phyloP scores from a whole-genome alignment of 1,140 invertebrate genomes.

The Anastatus disparis region DNA sequence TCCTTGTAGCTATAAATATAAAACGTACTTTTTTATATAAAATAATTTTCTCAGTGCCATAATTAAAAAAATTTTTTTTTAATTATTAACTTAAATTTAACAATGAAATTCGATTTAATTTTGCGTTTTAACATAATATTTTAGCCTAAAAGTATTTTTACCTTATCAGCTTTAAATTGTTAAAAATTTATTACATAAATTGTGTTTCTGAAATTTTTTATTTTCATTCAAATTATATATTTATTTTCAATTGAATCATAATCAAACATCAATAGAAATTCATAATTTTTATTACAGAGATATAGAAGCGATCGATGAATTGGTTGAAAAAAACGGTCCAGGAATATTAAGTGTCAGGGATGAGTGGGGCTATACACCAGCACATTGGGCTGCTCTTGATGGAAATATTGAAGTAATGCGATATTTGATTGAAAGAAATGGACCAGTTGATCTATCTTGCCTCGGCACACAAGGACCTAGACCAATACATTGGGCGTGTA shows the following conservation, averaged over 20 bases:
- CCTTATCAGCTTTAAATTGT: too few species aligned
- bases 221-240: too few species aligned
- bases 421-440: conserved; percentile 83
- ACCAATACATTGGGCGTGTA: conserved; percentile 93
- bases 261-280: too few species aligned
- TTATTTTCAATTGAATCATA: too few species aligned
- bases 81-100: too few species aligned
- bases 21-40: too few species aligned
- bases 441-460: conserved; percentile 86
- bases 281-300: conserved; percentile 70
- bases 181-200: not conserved
- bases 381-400: conserved; percentile 91
- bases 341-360: conserved; percentile 81
- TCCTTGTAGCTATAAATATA: too few species aligned
- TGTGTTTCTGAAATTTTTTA: not conserved
- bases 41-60: too few species aligned
- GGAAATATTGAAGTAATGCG: conserved; percentile 85
- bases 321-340: conserved; percentile 79
- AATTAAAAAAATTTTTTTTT: too few species aligned
- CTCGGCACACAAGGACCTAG: conserved; percentile 87
- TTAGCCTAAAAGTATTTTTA: too few species aligned
- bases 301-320: conserved; percentile 78
- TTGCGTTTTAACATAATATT: too few species aligned
- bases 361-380: conserved; percentile 91
- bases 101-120: too few species aligned